Conservation (phyloP, 2,113 vertebrate genomes). For the Casuarius casuarius region DNA sequence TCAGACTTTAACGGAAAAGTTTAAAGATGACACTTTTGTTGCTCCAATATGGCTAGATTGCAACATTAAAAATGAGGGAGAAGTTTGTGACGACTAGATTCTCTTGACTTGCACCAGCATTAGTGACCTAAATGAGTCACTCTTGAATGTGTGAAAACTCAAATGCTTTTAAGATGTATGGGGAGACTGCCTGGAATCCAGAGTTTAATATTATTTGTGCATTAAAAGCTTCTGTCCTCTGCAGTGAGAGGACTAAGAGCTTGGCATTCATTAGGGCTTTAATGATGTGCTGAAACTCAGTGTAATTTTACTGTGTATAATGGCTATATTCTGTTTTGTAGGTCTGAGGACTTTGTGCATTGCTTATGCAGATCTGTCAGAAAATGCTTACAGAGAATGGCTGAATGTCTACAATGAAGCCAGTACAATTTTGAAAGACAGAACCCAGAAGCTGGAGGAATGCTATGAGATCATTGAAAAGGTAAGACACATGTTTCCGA, state of each 20-base stretch:
- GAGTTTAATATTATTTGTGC: not conserved
- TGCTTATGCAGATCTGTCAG: conserved; percentile 92
- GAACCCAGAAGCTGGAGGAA: conserved; percentile 90
- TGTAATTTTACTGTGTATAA: not conserved
- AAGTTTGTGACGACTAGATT: rapidly evolving
- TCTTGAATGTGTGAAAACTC: not conserved
- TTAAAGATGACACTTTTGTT: not conserved
- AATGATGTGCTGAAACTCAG: not conserved
- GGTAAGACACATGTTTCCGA: conserved; percentile 67
- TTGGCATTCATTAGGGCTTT: rapidly evolving
- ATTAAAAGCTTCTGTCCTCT: not conserved
- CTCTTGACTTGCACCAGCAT: not conserved
- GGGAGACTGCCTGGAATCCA: not conserved
- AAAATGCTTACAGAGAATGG: conserved; percentile 89
- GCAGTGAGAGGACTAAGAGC: not conserved
- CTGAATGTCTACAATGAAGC: conserved; percentile 84
- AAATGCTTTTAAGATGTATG: not conserved
- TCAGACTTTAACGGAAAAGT: not conserved
- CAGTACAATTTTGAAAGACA: conserved; percentile 91
- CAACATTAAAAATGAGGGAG: not conserved
- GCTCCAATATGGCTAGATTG: not conserved
- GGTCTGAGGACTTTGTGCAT: conserved; percentile 95
- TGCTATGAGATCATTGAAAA: conserved; percentile 97
- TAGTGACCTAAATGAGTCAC: not conserved
- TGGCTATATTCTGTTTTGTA: conserved; percentile 45